These are phyloP conservation scores for Leucoptera coffeella DNA, from an alignment of 2,888 invertebrate genomes.

Conservation along the genomic window DNA sequence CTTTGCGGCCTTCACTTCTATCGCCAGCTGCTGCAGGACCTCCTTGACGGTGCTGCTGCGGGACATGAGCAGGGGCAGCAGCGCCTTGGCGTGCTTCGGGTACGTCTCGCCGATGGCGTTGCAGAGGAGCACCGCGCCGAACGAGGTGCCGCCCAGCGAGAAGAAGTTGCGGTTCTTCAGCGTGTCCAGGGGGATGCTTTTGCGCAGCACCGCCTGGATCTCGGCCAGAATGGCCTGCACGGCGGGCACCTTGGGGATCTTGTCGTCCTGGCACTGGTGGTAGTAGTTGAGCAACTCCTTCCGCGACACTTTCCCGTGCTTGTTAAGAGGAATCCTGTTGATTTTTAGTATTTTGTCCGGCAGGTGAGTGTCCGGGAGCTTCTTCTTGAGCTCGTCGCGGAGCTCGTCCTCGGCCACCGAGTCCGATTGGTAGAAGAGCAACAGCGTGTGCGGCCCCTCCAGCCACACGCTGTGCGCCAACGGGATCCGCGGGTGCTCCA, in stretches of 20 bases:
- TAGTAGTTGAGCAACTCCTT: too few relatives aligned
- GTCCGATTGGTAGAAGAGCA: conserved; percentile 43
- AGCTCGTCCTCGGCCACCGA: conserved; percentile 22
- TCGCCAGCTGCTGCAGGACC: conserved; percentile 18
- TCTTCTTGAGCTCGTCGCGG: conserved; percentile 27
- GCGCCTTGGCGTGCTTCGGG: conserved; percentile 33
- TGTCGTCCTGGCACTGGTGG: not conserved
- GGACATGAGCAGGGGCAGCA: conserved; percentile 50
- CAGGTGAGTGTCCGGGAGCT: conserved; percentile 38
- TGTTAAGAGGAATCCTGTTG: conserved; percentile 53
- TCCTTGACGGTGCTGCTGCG: conserved; percentile 28
- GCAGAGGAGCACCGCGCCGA: conserved; percentile 59
- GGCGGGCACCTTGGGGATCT: not conserved
- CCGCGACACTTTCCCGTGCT: conserved; percentile 65
- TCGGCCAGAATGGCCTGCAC: conserved; percentile 8
- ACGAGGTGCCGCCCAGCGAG: conserved; percentile 64
- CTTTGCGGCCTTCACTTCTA: conserved; percentile 15
- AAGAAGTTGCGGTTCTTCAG: conserved; percentile 45
- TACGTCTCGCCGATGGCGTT: conserved; percentile 43
- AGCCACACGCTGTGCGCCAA: conserved; percentile 53
- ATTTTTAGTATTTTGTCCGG: conserved; percentile 62
- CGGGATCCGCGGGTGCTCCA: conserved; percentile 34
- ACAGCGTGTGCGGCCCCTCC: conserved; percentile 31
- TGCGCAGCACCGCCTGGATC: conserved; percentile 14
- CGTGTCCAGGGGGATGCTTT: conserved; percentile 18